Conservation (phyloP, 2,797 vertebrate genomes). For the Cynopterus sphinx region DNA sequence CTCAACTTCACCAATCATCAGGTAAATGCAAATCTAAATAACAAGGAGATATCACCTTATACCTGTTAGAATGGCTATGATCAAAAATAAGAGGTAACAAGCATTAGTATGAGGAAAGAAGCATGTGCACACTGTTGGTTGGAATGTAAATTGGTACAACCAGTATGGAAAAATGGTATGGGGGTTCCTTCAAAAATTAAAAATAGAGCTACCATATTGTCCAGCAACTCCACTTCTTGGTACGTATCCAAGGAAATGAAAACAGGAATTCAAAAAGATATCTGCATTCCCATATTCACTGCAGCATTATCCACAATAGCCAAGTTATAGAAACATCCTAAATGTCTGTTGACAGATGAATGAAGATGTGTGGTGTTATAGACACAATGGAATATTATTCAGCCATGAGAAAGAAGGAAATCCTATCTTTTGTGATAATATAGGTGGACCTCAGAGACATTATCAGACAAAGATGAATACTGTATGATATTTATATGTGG, state of each 20-base stretch:
- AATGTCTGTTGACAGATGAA: not conserved
- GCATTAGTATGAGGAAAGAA: not conserved
- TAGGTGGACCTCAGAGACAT: not conserved
- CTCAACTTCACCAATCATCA: not conserved
- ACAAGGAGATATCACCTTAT: not conserved
- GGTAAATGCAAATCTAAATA: not conserved
- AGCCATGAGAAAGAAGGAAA: not conserved
- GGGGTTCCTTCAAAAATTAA: not conserved
- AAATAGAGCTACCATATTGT: not conserved
- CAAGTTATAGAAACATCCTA: not conserved
- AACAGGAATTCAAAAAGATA: not conserved
- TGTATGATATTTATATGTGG: not conserved
- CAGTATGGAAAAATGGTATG: not conserved
- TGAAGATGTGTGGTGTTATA: not conserved
- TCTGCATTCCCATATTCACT: not conserved
- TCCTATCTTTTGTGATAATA: not conserved
- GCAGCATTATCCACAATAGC: not conserved
- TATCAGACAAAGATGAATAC: not conserved
- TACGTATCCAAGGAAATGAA: not conserved
- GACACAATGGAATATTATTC: not conserved
- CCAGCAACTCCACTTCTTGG: not conserved
- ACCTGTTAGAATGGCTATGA: not conserved
- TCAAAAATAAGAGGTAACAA: not conserved
- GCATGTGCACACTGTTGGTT: not conserved
- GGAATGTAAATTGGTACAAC: not conserved